These are phyloP conservation scores for Cryptus viduatorius DNA, from an alignment of 2,888 invertebrate species.

Conservation along the genomic window DNA sequence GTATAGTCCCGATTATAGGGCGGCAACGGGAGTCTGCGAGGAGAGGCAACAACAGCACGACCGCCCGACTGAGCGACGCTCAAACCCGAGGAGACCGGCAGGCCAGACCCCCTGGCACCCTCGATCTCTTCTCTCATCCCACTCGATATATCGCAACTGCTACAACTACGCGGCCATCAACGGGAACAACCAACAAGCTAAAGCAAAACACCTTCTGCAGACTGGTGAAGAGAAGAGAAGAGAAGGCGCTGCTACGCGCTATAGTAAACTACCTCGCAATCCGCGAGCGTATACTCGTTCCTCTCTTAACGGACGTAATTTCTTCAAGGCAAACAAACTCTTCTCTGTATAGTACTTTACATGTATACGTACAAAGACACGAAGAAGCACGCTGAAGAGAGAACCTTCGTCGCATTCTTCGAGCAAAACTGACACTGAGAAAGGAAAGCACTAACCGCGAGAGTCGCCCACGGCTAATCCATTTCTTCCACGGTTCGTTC, in stretches of 20 bases:
- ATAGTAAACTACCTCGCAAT: conserved; percentile 6
- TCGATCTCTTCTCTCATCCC: conserved; percentile 31
- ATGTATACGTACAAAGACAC: background rate
- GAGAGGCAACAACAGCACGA: conserved; percentile 23
- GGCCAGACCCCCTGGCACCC: conserved; percentile 76
- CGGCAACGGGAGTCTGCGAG: conserved; percentile 73
- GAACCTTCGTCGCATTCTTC: conserved; percentile 9
- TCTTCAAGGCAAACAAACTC: conserved; percentile 53
- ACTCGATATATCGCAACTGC: conserved; percentile 32
- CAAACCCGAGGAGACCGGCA: conserved; percentile 60
- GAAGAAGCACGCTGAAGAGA: background rate
- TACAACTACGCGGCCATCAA: conserved; percentile 26
- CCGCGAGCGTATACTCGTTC: background rate
- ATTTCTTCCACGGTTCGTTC: conserved; percentile 24
- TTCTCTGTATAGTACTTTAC: background rate
- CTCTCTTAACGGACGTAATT: conserved; percentile 40
- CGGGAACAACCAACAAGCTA: conserved; percentile 29
- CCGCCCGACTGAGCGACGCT: conserved; percentile 46
- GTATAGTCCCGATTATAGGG: conserved; percentile 79
- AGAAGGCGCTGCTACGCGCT: conserved; percentile 18
- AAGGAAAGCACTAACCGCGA: conserved; percentile 26
- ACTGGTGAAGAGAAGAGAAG: background rate
- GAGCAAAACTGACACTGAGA: conserved; percentile 18
- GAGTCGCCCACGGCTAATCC: conserved; percentile 59
- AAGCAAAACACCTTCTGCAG: conserved; percentile 33